A percentile compares a stretch with the other conserved stretches of the same genome.
Evolutionary conservation across 1,140 invertebrate genomes (phyloP).

Genomic region (Papilio glaucus): DNA sequence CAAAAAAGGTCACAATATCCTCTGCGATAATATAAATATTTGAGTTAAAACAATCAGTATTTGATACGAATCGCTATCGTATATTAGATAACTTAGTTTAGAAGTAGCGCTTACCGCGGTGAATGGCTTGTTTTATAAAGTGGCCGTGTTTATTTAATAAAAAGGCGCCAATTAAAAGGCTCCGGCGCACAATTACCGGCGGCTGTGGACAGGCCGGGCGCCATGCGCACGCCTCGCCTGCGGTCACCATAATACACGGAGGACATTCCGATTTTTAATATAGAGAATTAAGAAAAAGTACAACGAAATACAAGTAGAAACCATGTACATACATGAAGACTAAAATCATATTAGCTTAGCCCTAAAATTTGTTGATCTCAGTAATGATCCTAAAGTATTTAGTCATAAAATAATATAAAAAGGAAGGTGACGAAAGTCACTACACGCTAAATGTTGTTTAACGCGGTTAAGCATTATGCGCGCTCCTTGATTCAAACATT

Average conservation of each 20-base stretch:
- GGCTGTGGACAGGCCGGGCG: constrained; percentile 49
- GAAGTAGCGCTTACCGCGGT: not conserved
- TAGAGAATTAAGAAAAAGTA: not conserved
- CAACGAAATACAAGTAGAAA: not conserved
- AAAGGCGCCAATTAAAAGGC: constrained; percentile 66
- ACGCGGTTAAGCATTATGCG: too few species aligned
- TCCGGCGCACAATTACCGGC: constrained; percentile 55
- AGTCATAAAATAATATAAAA: too few species aligned
- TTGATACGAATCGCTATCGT: not conserved
- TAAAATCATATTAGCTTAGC: too few species aligned
- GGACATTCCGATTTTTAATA: not conserved
- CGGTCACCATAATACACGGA: not conserved
- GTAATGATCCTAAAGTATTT: too few species aligned
- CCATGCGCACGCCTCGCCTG: constrained; percentile 40
- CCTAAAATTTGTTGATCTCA: too few species aligned
- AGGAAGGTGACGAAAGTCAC: too few species aligned
- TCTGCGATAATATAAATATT: not conserved
- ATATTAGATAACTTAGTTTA: not conserved
- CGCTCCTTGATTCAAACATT: too few species aligned
- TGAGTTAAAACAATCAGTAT: not conserved
- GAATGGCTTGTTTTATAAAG: constrained; percentile 40
- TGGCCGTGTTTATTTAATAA: constrained; percentile 59
- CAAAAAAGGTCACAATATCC: constrained; percentile 17
- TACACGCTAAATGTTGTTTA: too few species aligned
- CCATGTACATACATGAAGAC: too few species aligned